Conservation (phyloP, 1,140 invertebrate genomes). For the Aphelinus atriplicis region DNA sequence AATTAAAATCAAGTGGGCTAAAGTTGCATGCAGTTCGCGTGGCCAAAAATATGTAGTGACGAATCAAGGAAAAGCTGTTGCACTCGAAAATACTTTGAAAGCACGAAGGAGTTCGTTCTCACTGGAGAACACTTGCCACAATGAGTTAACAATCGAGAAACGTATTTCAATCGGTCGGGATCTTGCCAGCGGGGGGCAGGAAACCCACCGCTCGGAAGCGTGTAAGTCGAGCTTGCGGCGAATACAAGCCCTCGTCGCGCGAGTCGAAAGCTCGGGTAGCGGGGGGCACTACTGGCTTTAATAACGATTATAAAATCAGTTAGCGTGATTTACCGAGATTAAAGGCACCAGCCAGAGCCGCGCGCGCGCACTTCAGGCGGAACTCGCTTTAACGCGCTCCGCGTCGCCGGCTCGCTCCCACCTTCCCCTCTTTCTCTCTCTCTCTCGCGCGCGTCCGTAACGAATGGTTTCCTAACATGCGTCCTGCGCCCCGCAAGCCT, state of each 20-base stretch:
- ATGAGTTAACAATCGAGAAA: no score
- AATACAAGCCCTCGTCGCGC: background rate
- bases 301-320: constrained; percentile 50
- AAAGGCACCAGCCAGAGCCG: constrained; percentile 21
- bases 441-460: constrained; percentile 14
- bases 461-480: constrained; percentile 42
- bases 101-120: no score
- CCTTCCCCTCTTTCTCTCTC: background rate
- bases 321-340: constrained; percentile 45
- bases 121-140: no score
- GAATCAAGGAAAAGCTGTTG: no score
- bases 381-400: constrained; percentile 18
- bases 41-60: no score
- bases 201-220: background rate
- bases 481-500: background rate
- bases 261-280: constrained; percentile 16
- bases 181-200: no score
- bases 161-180: no score
- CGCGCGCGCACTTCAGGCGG: background rate
- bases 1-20: no score
- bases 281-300: constrained; percentile 31
- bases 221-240: background rate
- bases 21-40: no score
- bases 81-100: no score
- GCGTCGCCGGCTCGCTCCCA: background rate